Evolutionary conservation across 2,797 vertebrate genomes (phyloP).

Genomic region (Coregonus sp.): DNA sequence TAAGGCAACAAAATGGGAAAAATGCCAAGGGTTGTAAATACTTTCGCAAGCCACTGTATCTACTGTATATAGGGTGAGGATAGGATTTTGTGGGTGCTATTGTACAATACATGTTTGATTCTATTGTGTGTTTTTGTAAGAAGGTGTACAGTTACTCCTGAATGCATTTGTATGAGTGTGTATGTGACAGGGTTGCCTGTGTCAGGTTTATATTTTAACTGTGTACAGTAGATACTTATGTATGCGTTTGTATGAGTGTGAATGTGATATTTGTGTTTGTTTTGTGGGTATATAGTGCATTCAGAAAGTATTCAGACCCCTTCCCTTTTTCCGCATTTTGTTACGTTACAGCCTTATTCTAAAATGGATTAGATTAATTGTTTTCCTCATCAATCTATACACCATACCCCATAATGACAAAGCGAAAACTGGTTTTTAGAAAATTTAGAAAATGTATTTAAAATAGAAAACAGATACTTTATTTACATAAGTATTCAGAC

Average conservation of each 20-base stretch:
- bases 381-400: no score
- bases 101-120: not conserved
- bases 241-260: constrained; percentile 8
- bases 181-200: not conserved
- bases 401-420: no score
- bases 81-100: not conserved
- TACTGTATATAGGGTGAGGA: not conserved
- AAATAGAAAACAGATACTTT: no score
- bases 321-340: no score
- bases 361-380: no score
- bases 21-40: no score
- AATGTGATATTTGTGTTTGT: not conserved
- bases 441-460: no score
- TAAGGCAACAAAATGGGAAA: no score
- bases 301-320: no score
- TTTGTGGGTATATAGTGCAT: not conserved
- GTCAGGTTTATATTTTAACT: not conserved
- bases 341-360: no score
- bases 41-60: not conserved
- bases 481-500: no score
- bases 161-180: not conserved
- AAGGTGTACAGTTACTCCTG: constrained; percentile 6
- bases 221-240: not conserved
- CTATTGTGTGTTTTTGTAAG: not conserved
- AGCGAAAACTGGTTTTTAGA: no score